phyloP scores from a whole-genome alignment of 2,797 vertebrate genomes.

The Propithecus perrieri region DNA sequence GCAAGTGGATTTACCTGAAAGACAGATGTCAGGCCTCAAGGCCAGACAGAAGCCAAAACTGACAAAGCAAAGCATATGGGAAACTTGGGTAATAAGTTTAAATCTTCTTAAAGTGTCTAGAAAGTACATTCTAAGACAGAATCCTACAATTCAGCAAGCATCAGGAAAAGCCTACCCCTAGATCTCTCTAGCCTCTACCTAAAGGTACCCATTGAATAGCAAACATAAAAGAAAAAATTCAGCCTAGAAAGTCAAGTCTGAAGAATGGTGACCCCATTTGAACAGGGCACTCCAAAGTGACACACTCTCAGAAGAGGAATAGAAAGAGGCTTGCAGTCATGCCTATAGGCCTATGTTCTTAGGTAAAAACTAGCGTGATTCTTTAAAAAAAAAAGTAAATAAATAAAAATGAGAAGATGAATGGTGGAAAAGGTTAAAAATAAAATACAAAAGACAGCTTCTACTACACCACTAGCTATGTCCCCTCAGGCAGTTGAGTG shows the following conservation, averaged over 20 bases:
- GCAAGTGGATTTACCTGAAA: background rate
- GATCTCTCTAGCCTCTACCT: background rate
- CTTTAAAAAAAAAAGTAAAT: background rate
- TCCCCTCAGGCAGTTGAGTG: background rate
- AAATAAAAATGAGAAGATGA: background rate
- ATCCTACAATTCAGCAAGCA: background rate
- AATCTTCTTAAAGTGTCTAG: background rate
- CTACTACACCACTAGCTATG: background rate
- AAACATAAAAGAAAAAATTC: background rate
- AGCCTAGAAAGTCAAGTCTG: background rate
- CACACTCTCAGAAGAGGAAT: background rate
- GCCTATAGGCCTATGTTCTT: background rate
- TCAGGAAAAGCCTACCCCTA: background rate
- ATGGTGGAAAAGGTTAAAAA: background rate
- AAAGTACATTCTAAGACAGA: background rate
- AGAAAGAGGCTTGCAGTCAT: background rate
- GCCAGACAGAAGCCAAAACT: constrained; percentile 12
- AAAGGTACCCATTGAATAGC: background rate
- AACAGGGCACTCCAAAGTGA: background rate
- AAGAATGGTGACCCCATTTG: background rate
- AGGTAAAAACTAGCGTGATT: background rate
- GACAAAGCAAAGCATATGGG: background rate
- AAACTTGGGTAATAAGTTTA: background rate
- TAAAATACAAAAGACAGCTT: background rate
- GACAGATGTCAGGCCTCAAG: background rate